Conservation (phyloP, 2,113 vertebrate species). For the Gallinago media region DNA sequence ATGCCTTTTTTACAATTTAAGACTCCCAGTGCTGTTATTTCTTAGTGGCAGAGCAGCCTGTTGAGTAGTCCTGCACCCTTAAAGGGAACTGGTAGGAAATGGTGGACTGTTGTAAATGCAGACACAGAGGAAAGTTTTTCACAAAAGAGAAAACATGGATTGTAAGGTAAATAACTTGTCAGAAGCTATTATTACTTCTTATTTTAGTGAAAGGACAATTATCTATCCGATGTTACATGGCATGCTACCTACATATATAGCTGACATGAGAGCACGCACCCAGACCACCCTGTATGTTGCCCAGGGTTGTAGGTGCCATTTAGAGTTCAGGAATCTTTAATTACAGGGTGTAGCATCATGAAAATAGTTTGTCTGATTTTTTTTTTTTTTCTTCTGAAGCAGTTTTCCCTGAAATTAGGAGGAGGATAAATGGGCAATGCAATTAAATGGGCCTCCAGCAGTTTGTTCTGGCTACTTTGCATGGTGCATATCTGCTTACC, state of each 20-base stretch:
- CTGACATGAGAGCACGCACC: background rate
- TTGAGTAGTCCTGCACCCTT: background rate
- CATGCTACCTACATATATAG: background rate
- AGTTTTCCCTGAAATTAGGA: background rate
- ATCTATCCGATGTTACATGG: background rate
- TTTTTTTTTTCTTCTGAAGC: background rate
- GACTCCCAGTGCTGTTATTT: background rate
- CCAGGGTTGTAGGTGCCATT: background rate
- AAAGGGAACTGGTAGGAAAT: background rate
- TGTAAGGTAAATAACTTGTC: background rate
- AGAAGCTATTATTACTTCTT: background rate
- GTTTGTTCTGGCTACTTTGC: background rate
- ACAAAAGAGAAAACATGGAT: background rate
- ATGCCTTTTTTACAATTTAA: background rate
- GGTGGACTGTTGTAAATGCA: background rate
- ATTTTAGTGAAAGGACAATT: background rate
- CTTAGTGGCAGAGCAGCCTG: background rate
- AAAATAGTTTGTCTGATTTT: background rate
- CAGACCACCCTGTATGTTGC: background rate
- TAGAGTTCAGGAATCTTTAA: background rate
- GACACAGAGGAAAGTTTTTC: background rate
- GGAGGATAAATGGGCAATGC: background rate
- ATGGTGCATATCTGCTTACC: background rate
- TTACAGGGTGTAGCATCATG: background rate
- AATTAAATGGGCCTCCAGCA: background rate